A percentile compares a stretch with the other conserved stretches of the same genome.
Evolutionary conservation across 1,140 invertebrate genomes (phyloP).

Genomic region (Asbolus verrucosus): DNA sequence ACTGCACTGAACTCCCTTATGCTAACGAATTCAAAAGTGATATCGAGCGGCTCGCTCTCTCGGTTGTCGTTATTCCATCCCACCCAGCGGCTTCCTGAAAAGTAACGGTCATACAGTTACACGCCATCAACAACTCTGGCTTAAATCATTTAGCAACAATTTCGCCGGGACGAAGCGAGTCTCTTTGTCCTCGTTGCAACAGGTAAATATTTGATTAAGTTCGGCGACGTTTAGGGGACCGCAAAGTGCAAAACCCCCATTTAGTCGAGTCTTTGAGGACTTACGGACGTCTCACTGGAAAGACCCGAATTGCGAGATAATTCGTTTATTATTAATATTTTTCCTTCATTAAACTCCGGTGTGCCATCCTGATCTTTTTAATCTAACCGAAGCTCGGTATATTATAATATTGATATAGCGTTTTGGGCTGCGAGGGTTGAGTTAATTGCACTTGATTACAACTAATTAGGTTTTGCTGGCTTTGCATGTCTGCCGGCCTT

Average conservation of each 20-base stretch:
- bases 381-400: slow-evolving; percentile 1
- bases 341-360: slow-evolving; percentile 21
- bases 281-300: slow-evolving; percentile 1
- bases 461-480: slow-evolving; percentile 9
- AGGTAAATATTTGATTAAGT: slow-evolving; percentile 35
- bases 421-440: not conserved
- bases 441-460: slow-evolving; percentile 8
- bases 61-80: slow-evolving; percentile 84
- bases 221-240: not conserved
- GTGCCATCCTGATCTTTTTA: slow-evolving; percentile 6
- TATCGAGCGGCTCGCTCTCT: slow-evolving; percentile 71
- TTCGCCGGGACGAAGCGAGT: not conserved
- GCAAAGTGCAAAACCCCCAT: slow-evolving; percentile 34
- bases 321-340: slow-evolving; percentile 25
- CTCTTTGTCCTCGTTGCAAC: slow-evolving; percentile 23
- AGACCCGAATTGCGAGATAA: slow-evolving; percentile 6
- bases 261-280: slow-evolving; percentile 20
- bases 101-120: slow-evolving; percentile 32
- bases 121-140: slow-evolving; percentile 2
- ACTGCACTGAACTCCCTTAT: slow-evolving; percentile 81
- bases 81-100: slow-evolving; percentile 86
- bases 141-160: slow-evolving; percentile 31
- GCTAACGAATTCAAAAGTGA: slow-evolving; percentile 84
- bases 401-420: slow-evolving; percentile 11
- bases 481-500: not conserved